A percentile compares a stretch with the other conserved stretches of the same genome.
These are phyloP conservation scores for Folsomia candida DNA, from an alignment of 2,888 invertebrate species.

Conservation along the genomic window DNA sequence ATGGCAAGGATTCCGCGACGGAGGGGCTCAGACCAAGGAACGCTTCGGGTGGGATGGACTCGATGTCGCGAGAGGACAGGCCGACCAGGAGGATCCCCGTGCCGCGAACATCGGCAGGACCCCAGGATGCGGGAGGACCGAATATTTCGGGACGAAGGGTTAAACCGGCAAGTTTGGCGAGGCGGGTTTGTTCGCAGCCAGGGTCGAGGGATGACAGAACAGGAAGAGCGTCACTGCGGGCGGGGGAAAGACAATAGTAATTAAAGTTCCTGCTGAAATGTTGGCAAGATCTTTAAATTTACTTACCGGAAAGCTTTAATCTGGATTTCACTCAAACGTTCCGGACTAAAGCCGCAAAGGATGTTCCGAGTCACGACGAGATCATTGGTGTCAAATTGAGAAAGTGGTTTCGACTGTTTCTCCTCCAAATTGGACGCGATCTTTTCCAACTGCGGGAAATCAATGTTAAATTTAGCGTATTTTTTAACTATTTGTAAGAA, in stretches of 20 bases:
- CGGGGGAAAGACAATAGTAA: not conserved
- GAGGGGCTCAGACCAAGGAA: slow-evolving; percentile 42
- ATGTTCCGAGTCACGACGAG: slow-evolving; percentile 40
- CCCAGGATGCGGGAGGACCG: slow-evolving; percentile 40
- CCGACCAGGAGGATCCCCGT: slow-evolving; percentile 40
- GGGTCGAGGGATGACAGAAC: slow-evolving; percentile 32
- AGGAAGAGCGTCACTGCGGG: slow-evolving; percentile 43
- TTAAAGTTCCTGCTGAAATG: not conserved
- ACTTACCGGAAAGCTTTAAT: slow-evolving; percentile 27
- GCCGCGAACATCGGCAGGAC: slow-evolving; percentile 44
- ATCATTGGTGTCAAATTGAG: slow-evolving; percentile 30
- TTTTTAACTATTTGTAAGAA: not conserved
- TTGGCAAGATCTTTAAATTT: not conserved
- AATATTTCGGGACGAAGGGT: slow-evolving; percentile 24
- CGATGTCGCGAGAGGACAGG: slow-evolving; percentile 18
- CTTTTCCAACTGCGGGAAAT: slow-evolving; percentile 36
- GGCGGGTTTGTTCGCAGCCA: slow-evolving; percentile 36
- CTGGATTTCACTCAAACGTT: slow-evolving; percentile 33
- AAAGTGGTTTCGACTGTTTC: slow-evolving; percentile 25
- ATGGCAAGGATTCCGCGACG: slow-evolving; percentile 31
- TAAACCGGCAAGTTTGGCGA: slow-evolving; percentile 31
- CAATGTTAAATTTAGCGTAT: slow-evolving; percentile 3
- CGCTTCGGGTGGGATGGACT: slow-evolving; percentile 39
- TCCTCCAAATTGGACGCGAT: slow-evolving; percentile 40
- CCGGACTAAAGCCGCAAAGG: slow-evolving; percentile 40